These are phyloP conservation scores for Epirrita christyi DNA, from an alignment of 2,888 invertebrate genomes.

Conservation along the genomic window DNA sequence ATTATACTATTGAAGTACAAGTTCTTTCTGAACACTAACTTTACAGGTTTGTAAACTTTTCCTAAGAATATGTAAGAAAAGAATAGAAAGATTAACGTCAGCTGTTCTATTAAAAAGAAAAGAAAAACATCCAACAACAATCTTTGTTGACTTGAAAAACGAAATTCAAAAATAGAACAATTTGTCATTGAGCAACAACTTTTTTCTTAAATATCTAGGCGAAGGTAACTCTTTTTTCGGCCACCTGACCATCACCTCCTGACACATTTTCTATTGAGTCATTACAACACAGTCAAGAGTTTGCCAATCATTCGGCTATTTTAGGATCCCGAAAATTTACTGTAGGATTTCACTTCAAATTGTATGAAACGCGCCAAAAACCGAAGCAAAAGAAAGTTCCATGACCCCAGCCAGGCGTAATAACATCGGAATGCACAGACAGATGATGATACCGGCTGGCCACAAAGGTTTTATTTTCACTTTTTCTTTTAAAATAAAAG, in stretches of 20 bases:
- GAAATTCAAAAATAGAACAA: constrained; percentile 42
- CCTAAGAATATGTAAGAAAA: not conserved
- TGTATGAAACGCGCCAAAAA: constrained; percentile 60
- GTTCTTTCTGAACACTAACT: not conserved
- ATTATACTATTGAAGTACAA: too few species aligned
- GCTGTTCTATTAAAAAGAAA: not conserved
- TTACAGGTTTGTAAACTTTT: not conserved
- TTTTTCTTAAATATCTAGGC: constrained; percentile 59
- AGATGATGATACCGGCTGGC: constrained; percentile 61
- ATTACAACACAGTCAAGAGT: constrained; percentile 47
- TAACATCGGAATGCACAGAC: constrained; percentile 73
- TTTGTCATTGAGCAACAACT: constrained; percentile 37
- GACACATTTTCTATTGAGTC: constrained; percentile 67
- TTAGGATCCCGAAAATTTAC: constrained; percentile 51
- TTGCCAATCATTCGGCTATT: constrained; percentile 68
- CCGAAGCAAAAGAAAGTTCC: constrained; percentile 51
- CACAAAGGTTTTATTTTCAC: constrained; percentile 73
- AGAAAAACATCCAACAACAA: not conserved
- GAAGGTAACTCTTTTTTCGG: constrained; percentile 73
- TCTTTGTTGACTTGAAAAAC: constrained; percentile 44
- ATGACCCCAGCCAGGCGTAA: constrained; percentile 67
- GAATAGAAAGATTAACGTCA: not conserved
- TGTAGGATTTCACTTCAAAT: constrained; percentile 18
- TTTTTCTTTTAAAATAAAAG: constrained; percentile 64
- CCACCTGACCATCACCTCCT: constrained; percentile 80